These are phyloP conservation scores for Tetheella fluctuosa DNA, from an alignment of 2,888 invertebrate species.

Conservation along the genomic window DNA sequence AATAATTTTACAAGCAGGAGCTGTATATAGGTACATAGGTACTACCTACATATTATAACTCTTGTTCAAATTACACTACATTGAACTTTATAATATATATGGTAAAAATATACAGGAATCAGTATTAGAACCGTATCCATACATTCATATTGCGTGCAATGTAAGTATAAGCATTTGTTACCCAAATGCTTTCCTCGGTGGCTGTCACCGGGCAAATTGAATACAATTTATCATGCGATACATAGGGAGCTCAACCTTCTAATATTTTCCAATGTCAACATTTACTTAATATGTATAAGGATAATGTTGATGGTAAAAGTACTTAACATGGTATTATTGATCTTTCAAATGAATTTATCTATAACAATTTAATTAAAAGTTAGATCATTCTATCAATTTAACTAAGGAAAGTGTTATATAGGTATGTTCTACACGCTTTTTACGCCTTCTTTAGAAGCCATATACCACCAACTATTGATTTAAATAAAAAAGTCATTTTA, in stretches of 20 bases:
- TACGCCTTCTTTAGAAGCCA: no score
- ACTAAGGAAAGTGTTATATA: no score
- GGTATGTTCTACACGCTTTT: no score
- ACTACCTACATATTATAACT: no score
- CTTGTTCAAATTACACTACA: no score
- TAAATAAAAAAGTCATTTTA: no score
- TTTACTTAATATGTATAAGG: constrained; percentile 29
- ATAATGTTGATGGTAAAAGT: background rate
- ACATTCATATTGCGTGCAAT: constrained; percentile 73
- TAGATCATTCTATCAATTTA: no score
- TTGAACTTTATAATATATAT: background rate
- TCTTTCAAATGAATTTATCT: background rate
- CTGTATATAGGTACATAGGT: no score
- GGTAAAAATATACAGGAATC: constrained; percentile 10
- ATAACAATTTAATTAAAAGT: no score
- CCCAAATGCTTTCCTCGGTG: constrained; percentile 75
- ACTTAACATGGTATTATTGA: background rate
- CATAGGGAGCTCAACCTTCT: constrained; percentile 60
- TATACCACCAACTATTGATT: no score
- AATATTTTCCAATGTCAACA: constrained; percentile 50
- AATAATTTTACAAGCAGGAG: no score
- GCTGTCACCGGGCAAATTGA: constrained; percentile 79
- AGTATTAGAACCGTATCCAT: constrained; percentile 11
- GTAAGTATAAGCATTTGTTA: constrained; percentile 77
- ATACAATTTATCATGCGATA: constrained; percentile 79